Evolutionary conservation across 2,888 invertebrate genomes (phyloP).

Genomic region (Clivina fossor): DNA sequence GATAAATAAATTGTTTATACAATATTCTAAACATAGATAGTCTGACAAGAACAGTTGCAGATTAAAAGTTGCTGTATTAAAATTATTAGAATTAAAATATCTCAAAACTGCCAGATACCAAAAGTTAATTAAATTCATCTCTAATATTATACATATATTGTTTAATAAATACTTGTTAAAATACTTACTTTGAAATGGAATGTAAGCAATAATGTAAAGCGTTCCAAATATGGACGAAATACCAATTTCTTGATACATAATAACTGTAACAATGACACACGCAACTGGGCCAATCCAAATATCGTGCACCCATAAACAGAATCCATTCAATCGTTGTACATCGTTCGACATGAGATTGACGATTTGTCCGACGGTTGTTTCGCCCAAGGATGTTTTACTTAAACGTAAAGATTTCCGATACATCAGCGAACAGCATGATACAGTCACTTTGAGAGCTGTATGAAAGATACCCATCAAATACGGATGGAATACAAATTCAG

Average conservation of each 20-base stretch:
- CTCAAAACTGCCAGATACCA: too few species aligned
- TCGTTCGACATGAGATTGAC: slow-evolving; percentile 96
- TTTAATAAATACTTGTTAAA: too few species aligned
- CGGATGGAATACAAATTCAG: slow-evolving; percentile 83
- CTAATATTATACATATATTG: too few species aligned
- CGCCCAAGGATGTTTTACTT: slow-evolving; percentile 70
- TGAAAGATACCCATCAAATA: slow-evolving; percentile 87
- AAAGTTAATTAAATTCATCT: too few species aligned
- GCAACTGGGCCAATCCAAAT: slow-evolving; percentile 83
- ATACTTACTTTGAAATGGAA: slow-evolving; percentile 68
- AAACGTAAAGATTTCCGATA: slow-evolving; percentile 67
- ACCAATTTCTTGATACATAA: slow-evolving; percentile 63
- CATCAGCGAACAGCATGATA: slow-evolving; percentile 81
- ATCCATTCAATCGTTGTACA: slow-evolving; percentile 54
- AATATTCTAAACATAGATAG: too few species aligned
- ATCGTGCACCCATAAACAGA: slow-evolving; percentile 17
- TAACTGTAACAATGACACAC: slow-evolving; percentile 70
- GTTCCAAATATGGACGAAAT: slow-evolving; percentile 71
- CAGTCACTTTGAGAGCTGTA: slow-evolving; percentile 82
- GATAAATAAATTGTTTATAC: too few species aligned
- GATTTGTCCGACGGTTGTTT: slow-evolving; percentile 73
- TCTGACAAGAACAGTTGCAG: too few species aligned
- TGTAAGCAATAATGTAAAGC: slow-evolving; percentile 68
- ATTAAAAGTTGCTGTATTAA: too few species aligned
- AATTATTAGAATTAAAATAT: too few species aligned